Conservation (phyloP, 1,140 invertebrate genomes). For the Magallana angulata region DNA sequence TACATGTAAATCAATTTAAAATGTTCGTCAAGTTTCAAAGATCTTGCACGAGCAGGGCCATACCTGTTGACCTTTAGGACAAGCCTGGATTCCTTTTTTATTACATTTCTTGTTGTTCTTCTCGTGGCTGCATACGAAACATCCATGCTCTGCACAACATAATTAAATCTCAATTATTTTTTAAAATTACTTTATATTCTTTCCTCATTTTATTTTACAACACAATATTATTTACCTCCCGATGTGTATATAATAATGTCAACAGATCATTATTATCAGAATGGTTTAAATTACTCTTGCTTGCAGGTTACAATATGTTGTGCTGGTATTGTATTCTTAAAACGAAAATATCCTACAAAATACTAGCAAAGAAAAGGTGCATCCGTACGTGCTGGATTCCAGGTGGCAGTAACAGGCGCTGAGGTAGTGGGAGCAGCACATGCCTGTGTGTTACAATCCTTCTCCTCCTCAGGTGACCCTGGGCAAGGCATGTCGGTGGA, state of each 20-base stretch:
- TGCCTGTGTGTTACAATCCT: conserved; percentile 3
- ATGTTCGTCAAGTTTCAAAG: neutral
- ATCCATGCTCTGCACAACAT: neutral
- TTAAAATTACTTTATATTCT: too few species aligned
- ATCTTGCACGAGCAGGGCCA: neutral
- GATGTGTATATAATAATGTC: too few species aligned
- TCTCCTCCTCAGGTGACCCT: neutral
- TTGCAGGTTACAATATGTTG: too few species aligned
- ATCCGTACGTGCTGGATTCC: neutral
- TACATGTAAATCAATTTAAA: neutral
- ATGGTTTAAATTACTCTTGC: too few species aligned
- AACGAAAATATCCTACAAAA: too few species aligned
- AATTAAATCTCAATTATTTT: too few species aligned
- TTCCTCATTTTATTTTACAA: too few species aligned
- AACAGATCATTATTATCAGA: too few species aligned
- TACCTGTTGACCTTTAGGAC: neutral
- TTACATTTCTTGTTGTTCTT: neutral
- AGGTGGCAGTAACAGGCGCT: neutral
- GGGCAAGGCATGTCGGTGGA: neutral
- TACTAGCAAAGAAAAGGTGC: neutral
- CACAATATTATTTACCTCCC: too few species aligned
- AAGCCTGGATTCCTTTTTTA: conserved; percentile 3
- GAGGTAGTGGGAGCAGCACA: neutral
- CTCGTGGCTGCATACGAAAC: conserved; percentile 3
- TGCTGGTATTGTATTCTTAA: too few species aligned